Evolutionary conservation across 2,113 vertebrate genomes (phyloP), one percentile per base, ranked within the genome.

Genomic region (Edolisoma coerulescens): DNA sequence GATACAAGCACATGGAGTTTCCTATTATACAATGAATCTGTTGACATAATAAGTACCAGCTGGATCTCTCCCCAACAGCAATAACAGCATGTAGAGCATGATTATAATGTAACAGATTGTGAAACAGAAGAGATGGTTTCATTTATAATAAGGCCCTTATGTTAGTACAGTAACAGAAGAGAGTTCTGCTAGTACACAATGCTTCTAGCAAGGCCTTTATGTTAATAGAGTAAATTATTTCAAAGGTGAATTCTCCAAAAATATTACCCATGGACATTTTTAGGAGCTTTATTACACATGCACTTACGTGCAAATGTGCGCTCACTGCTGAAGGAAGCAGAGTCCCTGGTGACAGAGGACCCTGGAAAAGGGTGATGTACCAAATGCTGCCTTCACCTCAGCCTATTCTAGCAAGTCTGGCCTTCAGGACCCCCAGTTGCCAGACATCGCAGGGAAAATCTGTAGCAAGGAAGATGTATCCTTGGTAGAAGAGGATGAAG

Each of bases 11-110:
- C 11, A 19, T 52, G 60, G 87, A 57, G 49, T 44, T 89, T 93
- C 47, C 50, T 57, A 39, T 89, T 96, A 75, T 54, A 96, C 64
- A 47, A 54, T 44, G 61, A 95, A 86, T 95, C 93, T 95, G 74
- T 65, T 79, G 67, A 71, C 64, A 92, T 96, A 94, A 92, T 71
- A 90, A 92, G 80, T 77, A 91, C 93, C 96, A 98, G 97, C 96
- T 95, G 96, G 91, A 73, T 77, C 54, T 74, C 84, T 97, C 94
- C 93, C 93, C 93, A 92, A 11, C 63, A 96, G 68, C 94, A 91
- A 93, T 93, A 83, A 54, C 64, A 18, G 85, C 50, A 42, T 89
- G 65, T 53, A 89, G 88, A 95, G 68, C 28, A 83, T 50, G 33
- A 93, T 92, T 84, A 94, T 86, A 94, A 95, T 35, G 63, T 49